phyloP scores from a whole-genome alignment of 2,888 invertebrate species.

The Parnassius apollo region DNA sequence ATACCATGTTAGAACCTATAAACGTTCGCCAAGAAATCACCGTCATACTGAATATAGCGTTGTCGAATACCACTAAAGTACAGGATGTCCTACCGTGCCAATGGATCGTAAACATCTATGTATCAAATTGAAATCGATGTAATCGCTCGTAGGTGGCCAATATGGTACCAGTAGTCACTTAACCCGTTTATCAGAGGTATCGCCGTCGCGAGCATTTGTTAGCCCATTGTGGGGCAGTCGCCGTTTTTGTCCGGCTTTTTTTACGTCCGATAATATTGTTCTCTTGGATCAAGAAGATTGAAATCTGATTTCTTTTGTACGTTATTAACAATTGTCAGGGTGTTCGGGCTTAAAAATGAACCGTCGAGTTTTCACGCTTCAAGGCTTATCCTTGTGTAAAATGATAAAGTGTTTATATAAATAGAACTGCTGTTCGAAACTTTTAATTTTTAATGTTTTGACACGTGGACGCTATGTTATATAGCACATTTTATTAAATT shows the following conservation, averaged over 20 bases:
- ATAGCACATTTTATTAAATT: too few species aligned
- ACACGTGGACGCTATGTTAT: too few species aligned
- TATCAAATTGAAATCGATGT: constrained; percentile 38
- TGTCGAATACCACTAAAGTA: constrained; percentile 39
- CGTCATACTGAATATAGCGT: constrained; percentile 27
- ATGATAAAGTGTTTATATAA: too few species aligned
- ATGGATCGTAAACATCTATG: constrained; percentile 45
- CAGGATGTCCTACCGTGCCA: constrained; percentile 29
- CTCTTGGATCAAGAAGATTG: constrained; percentile 54
- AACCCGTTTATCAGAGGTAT: constrained; percentile 29
- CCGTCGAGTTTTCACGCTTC: constrained; percentile 22
- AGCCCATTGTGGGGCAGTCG: constrained; percentile 50
- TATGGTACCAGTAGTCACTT: constrained; percentile 34
- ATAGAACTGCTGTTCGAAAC: too few species aligned
- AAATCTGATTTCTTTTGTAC: constrained; percentile 52
- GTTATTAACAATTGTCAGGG: constrained; percentile 34
- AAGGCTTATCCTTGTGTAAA: background rate
- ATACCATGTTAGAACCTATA: constrained; percentile 47
- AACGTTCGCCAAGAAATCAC: constrained; percentile 26
- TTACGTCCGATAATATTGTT: constrained; percentile 65
- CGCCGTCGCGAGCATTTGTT: constrained; percentile 49
- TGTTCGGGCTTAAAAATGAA: constrained; percentile 28
- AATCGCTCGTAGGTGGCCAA: constrained; percentile 36
- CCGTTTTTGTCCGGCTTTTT: constrained; percentile 47
- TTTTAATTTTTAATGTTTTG: too few species aligned